These are phyloP conservation scores for Neomorphus geoffroyi DNA, from an alignment of 2,797 vertebrate genomes.

Conservation along the genomic window DNA sequence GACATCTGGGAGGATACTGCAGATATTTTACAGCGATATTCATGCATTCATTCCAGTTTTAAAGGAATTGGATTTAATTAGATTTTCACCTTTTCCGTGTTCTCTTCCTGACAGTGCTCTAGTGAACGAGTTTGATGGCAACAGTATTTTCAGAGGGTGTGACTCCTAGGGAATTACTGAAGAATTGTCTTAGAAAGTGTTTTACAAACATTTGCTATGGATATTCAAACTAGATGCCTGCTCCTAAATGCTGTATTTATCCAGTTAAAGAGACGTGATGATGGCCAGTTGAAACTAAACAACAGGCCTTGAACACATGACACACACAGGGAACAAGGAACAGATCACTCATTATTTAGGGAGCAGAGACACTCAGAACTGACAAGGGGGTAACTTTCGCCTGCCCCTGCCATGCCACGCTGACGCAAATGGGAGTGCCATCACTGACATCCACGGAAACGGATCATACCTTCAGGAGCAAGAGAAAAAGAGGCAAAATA, in stretches of 20 bases:
- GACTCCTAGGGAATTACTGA: background rate
- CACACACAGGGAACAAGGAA: background rate
- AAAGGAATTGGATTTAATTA: conserved; percentile 11
- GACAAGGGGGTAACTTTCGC: background rate
- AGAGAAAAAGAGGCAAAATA: background rate
- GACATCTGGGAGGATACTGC: background rate
- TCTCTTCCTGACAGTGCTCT: background rate
- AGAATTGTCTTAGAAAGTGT: background rate
- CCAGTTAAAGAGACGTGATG: background rate
- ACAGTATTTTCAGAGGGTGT: background rate
- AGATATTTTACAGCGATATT: background rate
- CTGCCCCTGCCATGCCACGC: background rate
- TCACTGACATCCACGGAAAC: background rate
- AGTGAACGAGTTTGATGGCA: background rate
- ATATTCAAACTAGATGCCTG: background rate
- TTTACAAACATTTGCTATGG: background rate
- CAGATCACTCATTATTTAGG: background rate
- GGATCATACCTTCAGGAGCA: background rate
- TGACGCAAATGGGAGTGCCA: background rate
- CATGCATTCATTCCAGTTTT: background rate
- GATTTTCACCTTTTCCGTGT: background rate
- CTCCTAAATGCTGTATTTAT: background rate
- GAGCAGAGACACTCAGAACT: rapidly evolving
- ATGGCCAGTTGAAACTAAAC: background rate
- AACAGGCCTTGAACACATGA: background rate